Evolutionary conservation across 2,113 vertebrate species (phyloP).

Genomic region (Casuarius casuarius): DNA sequence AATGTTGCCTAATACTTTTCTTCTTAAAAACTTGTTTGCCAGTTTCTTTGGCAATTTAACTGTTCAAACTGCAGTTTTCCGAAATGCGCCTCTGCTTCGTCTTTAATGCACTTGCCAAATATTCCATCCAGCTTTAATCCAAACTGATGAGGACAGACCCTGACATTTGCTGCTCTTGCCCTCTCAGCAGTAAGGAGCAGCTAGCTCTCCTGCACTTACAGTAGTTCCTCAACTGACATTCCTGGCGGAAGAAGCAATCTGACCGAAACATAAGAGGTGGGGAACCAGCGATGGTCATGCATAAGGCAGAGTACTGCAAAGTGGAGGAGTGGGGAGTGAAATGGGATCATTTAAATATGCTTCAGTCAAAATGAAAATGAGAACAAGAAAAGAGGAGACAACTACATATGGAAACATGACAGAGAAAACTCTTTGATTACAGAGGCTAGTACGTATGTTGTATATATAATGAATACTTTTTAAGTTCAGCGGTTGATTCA

Average conservation of each 20-base stretch:
- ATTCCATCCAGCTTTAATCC: not conserved
- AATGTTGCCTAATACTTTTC: not conserved
- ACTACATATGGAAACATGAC: not conserved
- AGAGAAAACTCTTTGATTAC: not conserved
- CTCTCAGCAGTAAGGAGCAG: not conserved
- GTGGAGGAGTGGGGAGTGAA: not conserved
- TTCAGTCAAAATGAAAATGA: conserved; percentile 24
- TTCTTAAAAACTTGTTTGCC: not conserved
- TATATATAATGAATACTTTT: not conserved
- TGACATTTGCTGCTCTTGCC: not conserved
- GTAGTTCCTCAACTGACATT: not conserved
- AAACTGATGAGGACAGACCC: not conserved
- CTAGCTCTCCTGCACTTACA: not conserved
- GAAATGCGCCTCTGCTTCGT: not conserved
- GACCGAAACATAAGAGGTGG: not conserved
- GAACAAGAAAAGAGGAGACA: not conserved
- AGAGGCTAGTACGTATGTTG: not conserved
- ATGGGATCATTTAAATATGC: not conserved
- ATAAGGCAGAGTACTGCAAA: not conserved
- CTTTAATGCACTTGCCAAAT: not conserved
- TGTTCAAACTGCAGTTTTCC: not conserved
- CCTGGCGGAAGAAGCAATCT: not conserved
- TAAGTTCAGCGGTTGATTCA: conserved; percentile 30
- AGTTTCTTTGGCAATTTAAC: not conserved
- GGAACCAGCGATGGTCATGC: not conserved